phyloP scores from a whole-genome alignment of 2,888 invertebrate species.

The Galerucella pusilla region DNA sequence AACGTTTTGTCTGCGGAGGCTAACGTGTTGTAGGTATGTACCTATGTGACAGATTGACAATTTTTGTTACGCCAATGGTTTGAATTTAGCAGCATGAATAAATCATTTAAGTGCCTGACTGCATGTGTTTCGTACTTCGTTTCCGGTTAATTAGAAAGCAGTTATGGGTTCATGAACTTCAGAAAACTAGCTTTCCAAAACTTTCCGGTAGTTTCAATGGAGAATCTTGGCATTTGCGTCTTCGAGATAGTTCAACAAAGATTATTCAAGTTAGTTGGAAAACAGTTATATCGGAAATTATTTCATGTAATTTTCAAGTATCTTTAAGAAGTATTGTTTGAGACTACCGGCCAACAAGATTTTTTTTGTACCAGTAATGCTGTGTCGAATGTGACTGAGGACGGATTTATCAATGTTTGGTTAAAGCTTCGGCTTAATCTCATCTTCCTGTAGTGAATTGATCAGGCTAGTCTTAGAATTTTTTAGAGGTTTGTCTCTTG shows the following conservation, averaged over 20 bases:
- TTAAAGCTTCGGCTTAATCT: too few species aligned
- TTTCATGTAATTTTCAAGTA: background rate
- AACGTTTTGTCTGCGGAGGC: too few species aligned
- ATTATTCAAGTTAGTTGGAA: conserved; percentile 2
- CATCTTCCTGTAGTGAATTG: too few species aligned
- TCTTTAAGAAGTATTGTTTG: background rate
- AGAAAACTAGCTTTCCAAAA: conserved; percentile 32
- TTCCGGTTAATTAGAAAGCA: conserved; percentile 39
- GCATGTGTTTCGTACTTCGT: conserved; percentile 29
- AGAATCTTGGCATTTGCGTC: conserved; percentile 19
- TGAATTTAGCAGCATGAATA: conserved; percentile 23
- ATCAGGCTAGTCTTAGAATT: too few species aligned
- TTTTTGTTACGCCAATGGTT: background rate
- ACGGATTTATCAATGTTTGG: too few species aligned
- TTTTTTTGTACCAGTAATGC: too few species aligned
- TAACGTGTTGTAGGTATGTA: background rate
- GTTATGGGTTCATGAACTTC: conserved; percentile 35
- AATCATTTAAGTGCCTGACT: conserved; percentile 28
- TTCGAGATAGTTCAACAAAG: conserved; percentile 8
- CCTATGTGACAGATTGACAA: background rate
- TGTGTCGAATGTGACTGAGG: too few species aligned
- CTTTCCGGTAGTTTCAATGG: conserved; percentile 27
- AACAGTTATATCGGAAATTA: conserved; percentile 3
- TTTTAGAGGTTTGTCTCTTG: too few species aligned
- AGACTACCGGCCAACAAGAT: background rate